Evolutionary conservation across 92 coral and sea anemone genomes (phyloP).

Genomic region (Nematostella vectensis): DNA sequence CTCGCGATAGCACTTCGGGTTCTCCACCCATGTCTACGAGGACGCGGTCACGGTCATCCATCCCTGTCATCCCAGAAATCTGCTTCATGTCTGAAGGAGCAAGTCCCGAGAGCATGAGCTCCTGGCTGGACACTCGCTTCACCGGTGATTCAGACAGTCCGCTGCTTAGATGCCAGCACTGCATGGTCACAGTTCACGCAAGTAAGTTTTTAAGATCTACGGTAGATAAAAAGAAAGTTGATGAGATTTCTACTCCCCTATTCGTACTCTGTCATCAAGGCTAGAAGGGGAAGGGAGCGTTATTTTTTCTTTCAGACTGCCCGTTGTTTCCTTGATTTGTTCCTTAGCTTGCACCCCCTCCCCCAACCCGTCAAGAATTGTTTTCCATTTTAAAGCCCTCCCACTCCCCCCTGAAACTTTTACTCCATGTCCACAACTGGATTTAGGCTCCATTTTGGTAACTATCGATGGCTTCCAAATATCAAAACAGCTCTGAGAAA

Average conservation of each 20-base stretch:
- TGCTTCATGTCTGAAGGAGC: constrained; percentile 82
- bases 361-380: too few relatives aligned
- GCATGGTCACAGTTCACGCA: constrained; percentile 61
- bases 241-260: neutral
- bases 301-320: too few relatives aligned
- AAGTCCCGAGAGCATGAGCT: constrained; percentile 76
- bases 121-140: constrained; percentile 65
- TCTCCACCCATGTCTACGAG: neutral
- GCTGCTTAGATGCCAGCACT: constrained; percentile 46
- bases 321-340: too few relatives aligned
- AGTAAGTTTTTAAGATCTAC: constrained; percentile 21
- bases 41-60: constrained; percentile 19
- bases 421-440: too few relatives aligned
- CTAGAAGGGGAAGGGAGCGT: too few relatives aligned
- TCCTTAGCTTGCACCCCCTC: too few relatives aligned
- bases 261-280: neutral
- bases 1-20: neutral
- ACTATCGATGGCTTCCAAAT: too few relatives aligned
- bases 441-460: too few relatives aligned
- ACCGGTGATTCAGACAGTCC: constrained; percentile 54
- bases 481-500: too few relatives aligned
- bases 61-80: constrained; percentile 72
- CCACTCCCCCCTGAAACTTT: too few relatives aligned
- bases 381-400: too few relatives aligned
- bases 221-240: neutral